These are phyloP conservation scores for Limosa lapponica DNA, from an alignment of 2,797 vertebrate species.

Conservation along the genomic window DNA sequence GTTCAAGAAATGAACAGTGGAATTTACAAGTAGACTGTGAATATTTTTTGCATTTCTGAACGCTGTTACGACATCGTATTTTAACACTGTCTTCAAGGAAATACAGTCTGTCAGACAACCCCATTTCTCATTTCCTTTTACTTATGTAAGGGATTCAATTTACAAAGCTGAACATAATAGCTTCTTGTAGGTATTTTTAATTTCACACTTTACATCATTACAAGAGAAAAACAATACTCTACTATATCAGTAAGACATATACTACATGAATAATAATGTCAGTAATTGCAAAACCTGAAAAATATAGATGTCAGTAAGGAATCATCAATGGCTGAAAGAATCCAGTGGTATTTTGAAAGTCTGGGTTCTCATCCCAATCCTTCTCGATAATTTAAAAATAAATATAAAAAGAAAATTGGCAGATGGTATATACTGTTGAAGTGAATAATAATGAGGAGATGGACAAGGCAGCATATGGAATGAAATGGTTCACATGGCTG, in stretches of 20 bases:
- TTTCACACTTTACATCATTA: not conserved
- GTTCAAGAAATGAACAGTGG: not conserved
- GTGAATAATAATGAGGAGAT: not conserved
- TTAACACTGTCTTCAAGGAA: not conserved
- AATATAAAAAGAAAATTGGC: not conserved
- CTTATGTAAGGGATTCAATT: not conserved
- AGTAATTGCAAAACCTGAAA: not conserved
- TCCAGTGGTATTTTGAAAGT: not conserved
- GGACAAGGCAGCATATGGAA: not conserved
- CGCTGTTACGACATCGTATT: not conserved
- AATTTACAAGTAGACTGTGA: not conserved
- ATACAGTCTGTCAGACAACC: not conserved
- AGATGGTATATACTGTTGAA: not conserved
- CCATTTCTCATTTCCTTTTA: not conserved
- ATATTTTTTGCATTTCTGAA: not conserved
- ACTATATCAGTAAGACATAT: not conserved
- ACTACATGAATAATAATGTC: not conserved
- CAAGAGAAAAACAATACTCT: not conserved
- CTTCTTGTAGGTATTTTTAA: not conserved
- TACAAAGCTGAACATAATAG: not conserved
- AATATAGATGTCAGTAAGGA: not conserved
- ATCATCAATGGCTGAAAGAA: not conserved
- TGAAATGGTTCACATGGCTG: not conserved
- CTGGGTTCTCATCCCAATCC: not conserved
- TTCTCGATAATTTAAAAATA: not conserved